Percentiles rank a stretch among this genome's conserved stretches.
These are phyloP conservation scores for Pangasianodon hypophthalmus DNA, from an alignment of 2,113 vertebrate species.

Conservation along the genomic window DNA sequence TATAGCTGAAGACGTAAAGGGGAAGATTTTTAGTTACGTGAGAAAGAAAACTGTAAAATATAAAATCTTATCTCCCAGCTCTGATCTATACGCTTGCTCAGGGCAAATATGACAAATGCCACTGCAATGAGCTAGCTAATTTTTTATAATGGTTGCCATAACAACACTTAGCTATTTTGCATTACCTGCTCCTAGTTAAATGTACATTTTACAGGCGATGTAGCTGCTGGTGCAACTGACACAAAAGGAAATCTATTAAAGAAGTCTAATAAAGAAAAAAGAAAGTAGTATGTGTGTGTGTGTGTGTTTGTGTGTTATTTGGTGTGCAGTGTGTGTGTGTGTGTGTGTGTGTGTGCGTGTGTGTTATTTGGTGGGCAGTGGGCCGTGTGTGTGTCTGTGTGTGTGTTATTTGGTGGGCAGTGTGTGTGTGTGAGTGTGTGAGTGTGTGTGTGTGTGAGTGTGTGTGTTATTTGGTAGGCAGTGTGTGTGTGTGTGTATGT, in stretches of 20 bases:
- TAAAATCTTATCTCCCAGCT: neutral
- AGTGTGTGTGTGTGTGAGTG: neutral
- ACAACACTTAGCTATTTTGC: neutral
- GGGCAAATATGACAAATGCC: neutral
- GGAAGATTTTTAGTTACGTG: no score
- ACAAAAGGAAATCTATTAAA: neutral
- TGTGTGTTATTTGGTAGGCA: neutral
- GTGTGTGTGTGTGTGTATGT: neutral
- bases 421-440: no score
- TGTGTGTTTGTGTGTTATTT: neutral
- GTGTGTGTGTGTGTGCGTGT: neutral
- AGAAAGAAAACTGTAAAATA: no score
- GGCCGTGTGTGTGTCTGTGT: neutral
- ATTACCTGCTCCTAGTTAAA: neutral
- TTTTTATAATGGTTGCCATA: neutral
- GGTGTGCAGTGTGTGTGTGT: conserved; percentile 10
- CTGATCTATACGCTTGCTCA: neutral
- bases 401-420: neutral
- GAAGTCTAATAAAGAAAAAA: neutral
- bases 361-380: neutral
- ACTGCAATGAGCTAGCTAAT: neutral
- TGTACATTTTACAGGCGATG: neutral
- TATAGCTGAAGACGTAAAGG: no score
- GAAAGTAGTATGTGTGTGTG: neutral
- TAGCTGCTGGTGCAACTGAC: neutral